phyloP scores from a whole-genome alignment of 2,888 invertebrate species.

The Drosophila hamatofila region DNA sequence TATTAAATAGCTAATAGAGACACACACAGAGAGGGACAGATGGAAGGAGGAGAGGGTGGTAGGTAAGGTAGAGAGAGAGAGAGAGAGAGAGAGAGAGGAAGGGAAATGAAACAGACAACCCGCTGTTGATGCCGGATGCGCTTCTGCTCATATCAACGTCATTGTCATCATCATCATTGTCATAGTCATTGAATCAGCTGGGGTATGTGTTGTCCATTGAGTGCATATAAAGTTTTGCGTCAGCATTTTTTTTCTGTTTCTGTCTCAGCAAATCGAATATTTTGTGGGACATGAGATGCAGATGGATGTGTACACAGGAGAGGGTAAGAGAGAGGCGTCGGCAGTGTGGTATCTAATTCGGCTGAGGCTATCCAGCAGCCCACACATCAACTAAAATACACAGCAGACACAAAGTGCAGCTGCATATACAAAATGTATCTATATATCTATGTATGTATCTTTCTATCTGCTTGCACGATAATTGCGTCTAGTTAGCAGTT shows the following conservation, averaged over 20 bases:
- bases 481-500: conserved; percentile 38
- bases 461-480: conserved; percentile 15
- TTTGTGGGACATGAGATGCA: conserved; percentile 41
- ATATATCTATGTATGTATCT: background rate
- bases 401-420: conserved; percentile 7
- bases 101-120: conserved; percentile 11
- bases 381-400: conserved; percentile 29
- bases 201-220: conserved; percentile 25
- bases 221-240: conserved; percentile 33
- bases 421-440: conserved; percentile 16
- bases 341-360: background rate
- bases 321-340: background rate
- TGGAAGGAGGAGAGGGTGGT: background rate
- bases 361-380: conserved; percentile 43
- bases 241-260: conserved; percentile 39
- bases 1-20: conserved; percentile 20
- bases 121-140: conserved; percentile 42
- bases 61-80: background rate
- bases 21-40: background rate
- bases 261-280: conserved; percentile 45
- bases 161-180: conserved; percentile 11
- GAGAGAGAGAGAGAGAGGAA: background rate
- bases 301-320: conserved; percentile 27
- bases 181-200: conserved; percentile 28
- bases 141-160: conserved; percentile 19